phyloP scores from a whole-genome alignment of 1,140 invertebrate genomes.

The Arctopsyche grandis region DNA sequence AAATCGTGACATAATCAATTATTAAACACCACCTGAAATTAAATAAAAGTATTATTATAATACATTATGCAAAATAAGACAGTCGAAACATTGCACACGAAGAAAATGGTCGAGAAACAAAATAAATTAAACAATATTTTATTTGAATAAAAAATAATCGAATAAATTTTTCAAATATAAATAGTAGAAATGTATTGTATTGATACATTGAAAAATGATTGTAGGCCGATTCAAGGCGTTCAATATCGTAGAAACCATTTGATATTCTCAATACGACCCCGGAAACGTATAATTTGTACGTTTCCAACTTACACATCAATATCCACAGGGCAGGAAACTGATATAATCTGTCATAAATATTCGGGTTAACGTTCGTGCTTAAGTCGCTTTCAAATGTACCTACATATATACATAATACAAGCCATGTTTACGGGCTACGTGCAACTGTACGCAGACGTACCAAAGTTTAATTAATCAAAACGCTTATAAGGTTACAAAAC shows the following conservation, averaged over 20 bases:
- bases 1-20: no score
- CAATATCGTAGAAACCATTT: not conserved
- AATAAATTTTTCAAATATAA: no score
- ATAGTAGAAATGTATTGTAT: not conserved
- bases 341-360: not conserved
- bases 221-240: not conserved
- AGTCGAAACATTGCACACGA: no score
- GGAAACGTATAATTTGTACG: not conserved
- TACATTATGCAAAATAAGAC: not conserved
- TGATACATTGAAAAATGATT: not conserved
- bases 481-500: no score
- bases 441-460: no score
- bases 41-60: not conserved
- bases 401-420: no score
- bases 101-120: no score
- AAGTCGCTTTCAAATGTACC: not conserved
- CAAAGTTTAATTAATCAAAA: no score
- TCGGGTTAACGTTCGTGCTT: not conserved
- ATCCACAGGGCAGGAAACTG: conserved; percentile 2
- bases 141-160: no score
- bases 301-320: not conserved
- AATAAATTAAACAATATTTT: no score
- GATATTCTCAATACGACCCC: not conserved
- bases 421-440: no score
- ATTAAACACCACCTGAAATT: not conserved